A percentile compares a stretch with the other conserved stretches of the same genome.
These are phyloP conservation scores for Rhabdomys pumilio DNA, from an alignment of 2,797 vertebrate genomes.

Conservation along the genomic window DNA sequence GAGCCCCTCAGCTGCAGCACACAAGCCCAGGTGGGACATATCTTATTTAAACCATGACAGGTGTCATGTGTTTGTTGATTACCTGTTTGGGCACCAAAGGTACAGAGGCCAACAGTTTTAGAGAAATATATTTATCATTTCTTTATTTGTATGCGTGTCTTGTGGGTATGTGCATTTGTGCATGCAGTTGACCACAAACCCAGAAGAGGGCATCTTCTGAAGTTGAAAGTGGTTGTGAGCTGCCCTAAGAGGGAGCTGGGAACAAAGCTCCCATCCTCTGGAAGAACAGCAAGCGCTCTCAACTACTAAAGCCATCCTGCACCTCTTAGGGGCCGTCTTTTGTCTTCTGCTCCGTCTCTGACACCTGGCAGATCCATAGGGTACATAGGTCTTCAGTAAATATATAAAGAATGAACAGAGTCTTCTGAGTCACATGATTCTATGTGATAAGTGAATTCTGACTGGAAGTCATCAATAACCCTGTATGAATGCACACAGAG, in stretches of 20 bases:
- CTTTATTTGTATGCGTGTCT: neutral
- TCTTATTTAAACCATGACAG: neutral
- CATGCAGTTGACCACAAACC: neutral
- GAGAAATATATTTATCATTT: neutral
- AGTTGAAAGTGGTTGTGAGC: neutral
- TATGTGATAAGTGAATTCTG: neutral
- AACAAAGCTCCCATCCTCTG: neutral
- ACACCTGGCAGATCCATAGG: rapidly evolving
- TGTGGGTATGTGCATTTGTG: neutral
- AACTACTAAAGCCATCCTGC: neutral
- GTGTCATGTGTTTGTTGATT: neutral
- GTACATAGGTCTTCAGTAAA: neutral
- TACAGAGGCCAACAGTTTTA: neutral
- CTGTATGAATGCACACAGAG: too few relatives aligned
- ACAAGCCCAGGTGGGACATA: neutral
- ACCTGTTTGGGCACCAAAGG: neutral
- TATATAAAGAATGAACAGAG: neutral
- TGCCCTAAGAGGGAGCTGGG: neutral
- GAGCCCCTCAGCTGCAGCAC: neutral
- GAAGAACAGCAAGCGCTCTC: neutral
- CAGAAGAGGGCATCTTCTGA: neutral
- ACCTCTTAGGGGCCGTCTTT: neutral
- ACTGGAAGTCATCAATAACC: neutral
- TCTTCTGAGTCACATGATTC: neutral
- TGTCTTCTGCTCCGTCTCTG: neutral